These are phyloP conservation scores for Petromus typicus DNA, from an alignment of 2,113 vertebrate genomes.

Conservation along the genomic window DNA sequence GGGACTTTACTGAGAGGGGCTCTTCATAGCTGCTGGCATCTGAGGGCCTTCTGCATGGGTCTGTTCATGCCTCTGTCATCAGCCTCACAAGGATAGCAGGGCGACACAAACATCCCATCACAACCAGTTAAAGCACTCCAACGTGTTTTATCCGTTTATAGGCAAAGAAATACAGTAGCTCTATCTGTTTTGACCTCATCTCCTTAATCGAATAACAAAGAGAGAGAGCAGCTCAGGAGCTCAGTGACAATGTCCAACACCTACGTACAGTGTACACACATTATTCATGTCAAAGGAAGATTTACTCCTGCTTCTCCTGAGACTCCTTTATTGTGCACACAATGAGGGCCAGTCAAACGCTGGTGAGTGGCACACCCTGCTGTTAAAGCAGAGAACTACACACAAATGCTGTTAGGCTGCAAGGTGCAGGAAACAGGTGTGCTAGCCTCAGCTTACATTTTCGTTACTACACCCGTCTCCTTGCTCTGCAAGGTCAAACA, in stretches of 20 bases:
- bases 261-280: not conserved
- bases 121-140: conserved; percentile 38
- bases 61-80: not conserved
- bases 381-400: conserved; percentile 49
- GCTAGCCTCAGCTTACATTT: not conserved
- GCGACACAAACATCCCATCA: not conserved
- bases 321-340: not conserved
- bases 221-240: not conserved
- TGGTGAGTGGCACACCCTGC: conserved; percentile 51
- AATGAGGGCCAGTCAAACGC: not conserved
- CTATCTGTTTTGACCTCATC: not conserved
- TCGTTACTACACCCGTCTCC: not conserved
- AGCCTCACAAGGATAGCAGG: too few relatives aligned
- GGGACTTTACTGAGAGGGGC: not conserved
- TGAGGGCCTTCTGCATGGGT: not conserved
- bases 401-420: not conserved
- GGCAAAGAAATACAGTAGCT: not conserved
- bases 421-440: not conserved
- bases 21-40: not conserved
- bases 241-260: not conserved
- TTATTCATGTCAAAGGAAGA: not conserved
- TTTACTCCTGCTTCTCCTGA: not conserved
- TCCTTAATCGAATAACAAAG: not conserved
- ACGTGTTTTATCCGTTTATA: not conserved
- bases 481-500: not conserved